Evolutionary conservation across 1,140 invertebrate genomes (phyloP).

Genomic region (Lepidurus couesii): DNA sequence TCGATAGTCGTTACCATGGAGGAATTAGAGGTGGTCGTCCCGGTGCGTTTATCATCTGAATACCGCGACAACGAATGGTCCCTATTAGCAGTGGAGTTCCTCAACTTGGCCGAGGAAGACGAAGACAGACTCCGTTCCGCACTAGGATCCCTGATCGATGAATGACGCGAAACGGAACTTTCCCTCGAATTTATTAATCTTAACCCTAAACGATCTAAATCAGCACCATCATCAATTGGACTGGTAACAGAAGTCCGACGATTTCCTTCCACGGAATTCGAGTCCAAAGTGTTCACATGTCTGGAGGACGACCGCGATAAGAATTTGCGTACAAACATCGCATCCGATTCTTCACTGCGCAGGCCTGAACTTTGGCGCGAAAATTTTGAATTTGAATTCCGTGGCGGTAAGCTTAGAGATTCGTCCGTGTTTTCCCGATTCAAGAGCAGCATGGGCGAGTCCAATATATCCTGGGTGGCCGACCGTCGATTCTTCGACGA

Average conservation of each 20-base stretch:
- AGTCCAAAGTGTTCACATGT: background rate
- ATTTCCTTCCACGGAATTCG: background rate
- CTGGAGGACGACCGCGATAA: background rate
- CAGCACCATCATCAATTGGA: background rate
- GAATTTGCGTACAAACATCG: slow-evolving; percentile 29
- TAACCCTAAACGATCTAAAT: background rate
- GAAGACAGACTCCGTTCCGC: background rate
- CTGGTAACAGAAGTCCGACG: background rate
- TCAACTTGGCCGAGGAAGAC: slow-evolving; percentile 12
- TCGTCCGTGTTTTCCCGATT: background rate
- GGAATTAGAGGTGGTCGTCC: background rate
- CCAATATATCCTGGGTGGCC: slow-evolving; percentile 24
- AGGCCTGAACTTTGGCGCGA: slow-evolving; percentile 4
- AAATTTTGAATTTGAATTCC: slow-evolving; percentile 23
- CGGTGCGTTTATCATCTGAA: background rate
- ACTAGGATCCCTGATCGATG: background rate
- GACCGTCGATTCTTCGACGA: slow-evolving; percentile 28
- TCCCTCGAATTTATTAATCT: slow-evolving; percentile 26
- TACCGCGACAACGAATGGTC: background rate
- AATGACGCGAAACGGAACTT: slow-evolving; percentile 26
- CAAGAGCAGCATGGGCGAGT: background rate
- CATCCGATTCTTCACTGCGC: slow-evolving; percentile 29
- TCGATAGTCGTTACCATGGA: background rate
- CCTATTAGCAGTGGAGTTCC: background rate
- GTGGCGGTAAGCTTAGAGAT: background rate